These are phyloP conservation scores for Emydocephalus ijimae DNA, from an alignment of 2,113 vertebrate genomes.

Conservation along the genomic window DNA sequence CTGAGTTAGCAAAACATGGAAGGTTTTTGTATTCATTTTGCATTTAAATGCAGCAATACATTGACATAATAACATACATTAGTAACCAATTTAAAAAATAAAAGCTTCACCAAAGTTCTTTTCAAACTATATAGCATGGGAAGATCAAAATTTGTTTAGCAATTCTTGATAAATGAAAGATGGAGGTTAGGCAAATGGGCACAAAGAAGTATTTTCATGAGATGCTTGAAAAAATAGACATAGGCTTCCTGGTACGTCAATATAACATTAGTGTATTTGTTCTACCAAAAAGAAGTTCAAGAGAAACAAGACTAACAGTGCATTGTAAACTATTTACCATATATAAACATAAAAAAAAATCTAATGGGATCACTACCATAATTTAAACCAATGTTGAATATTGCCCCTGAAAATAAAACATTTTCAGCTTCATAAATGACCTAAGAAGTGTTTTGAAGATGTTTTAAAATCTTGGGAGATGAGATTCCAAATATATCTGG, in stretches of 20 bases:
- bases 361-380: not conserved
- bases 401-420: not conserved
- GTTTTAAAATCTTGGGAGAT: not conserved
- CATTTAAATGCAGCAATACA: not conserved
- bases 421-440: not conserved
- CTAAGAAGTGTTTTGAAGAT: not conserved
- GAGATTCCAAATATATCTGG: not conserved
- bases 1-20: not conserved
- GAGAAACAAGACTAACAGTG: not conserved
- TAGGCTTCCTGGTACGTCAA: not conserved
- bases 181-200: not conserved
- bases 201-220: not conserved
- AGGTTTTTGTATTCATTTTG: not conserved
- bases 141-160: not conserved
- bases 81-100: not conserved
- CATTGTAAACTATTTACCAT: not conserved
- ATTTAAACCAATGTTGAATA: not conserved
- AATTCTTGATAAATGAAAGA: not conserved
- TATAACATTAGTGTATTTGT: not conserved
- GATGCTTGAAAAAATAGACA: not conserved
- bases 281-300: not conserved
- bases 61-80: not conserved
- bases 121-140: not conserved
- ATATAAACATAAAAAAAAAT: not conserved
- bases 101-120: not conserved